Evolutionary conservation across 2,888 invertebrate species (phyloP), one percentile per base, ranked within the genome.

Genomic region (Drosophila stalkeri): DNA sequence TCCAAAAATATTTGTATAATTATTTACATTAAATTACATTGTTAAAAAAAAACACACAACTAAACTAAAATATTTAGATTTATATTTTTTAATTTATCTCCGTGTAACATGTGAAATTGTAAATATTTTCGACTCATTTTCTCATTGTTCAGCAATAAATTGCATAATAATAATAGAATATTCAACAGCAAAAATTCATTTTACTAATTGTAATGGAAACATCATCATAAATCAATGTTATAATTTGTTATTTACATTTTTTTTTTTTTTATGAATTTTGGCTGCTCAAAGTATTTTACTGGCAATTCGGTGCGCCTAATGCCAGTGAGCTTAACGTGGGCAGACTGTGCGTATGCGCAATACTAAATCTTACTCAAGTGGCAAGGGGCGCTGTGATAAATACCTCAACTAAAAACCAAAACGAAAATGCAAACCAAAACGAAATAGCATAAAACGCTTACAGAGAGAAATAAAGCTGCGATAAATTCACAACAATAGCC

Each of bases 401-500:
- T 71, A 73, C 68, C 75, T 65, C 47, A 72, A 72, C 63, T 80
- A 65, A 77, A 70, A 56, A 54, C 33, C 27, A 51, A 51, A 69
- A 56, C 54, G 49, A 51, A 64, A 73, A 20, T 44, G 44, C 44
- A 20, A 20, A 75, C 51, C 31, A 39, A 72, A 67, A 23, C 35
- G 52, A 61, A 63, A 75, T 65, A 69, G 63, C 62, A 75, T 73
- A 88, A 82, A 86, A 64, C 77, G 83, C 80, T 85, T 85, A 75
- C 70, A 72, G 68, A 75, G 70, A 74, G 77, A 73, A 82, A 75
- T 77, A 83, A 88, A 83, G 81, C 86, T 71, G 65, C 70, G 75
- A 84, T 89, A 86, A 86, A 84, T 83, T 83, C 61, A 67, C 71
- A 86, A 78, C 68, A 75, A 86, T 70, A 43, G 57, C 65, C 65